Evolutionary conservation across 2,797 vertebrate species (phyloP).

Genomic region (Sciurus vulgaris): DNA sequence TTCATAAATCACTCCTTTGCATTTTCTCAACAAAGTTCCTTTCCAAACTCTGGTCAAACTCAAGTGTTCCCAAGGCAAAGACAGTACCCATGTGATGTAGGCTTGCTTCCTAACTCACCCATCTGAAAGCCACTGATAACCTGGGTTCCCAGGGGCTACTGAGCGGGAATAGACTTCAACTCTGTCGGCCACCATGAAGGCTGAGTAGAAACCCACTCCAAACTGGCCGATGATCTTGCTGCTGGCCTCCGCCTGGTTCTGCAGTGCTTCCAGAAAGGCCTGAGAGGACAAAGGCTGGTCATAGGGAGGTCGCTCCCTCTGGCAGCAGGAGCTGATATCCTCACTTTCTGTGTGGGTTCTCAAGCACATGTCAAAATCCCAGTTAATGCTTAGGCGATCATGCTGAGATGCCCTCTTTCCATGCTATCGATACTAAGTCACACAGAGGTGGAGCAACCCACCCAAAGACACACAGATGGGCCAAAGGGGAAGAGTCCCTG

Average conservation of each 20-base stretch:
- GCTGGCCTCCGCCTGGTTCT: conserved; percentile 94
- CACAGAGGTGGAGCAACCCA: not conserved
- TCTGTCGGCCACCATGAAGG: conserved; percentile 96
- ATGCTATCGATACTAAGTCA: not conserved
- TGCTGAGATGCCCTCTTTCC: accelerated
- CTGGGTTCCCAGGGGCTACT: conserved; percentile 87
- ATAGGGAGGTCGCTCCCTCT: not conserved
- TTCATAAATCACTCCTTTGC: not conserved
- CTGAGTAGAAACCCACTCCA: conserved; percentile 98
- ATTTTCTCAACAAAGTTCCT: not conserved
- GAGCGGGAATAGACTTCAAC: conserved; percentile 96
- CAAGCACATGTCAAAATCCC: accelerated
- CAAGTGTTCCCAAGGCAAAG: not conserved
- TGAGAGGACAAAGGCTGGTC: conserved; percentile 79
- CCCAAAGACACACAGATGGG: not conserved
- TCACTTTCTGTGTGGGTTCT: accelerated
- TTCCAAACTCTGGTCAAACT: not conserved
- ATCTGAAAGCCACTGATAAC: conserved; percentile 96
- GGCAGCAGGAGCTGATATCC: accelerated
- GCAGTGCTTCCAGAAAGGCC: conserved; percentile 95
- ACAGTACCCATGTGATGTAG: not conserved
- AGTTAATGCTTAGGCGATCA: not conserved
- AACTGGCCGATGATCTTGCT: conserved; percentile 98
- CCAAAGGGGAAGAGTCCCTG: not conserved
- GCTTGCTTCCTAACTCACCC: conserved; percentile 90